These are phyloP conservation scores for Tribolium castaneum DNA, from an alignment of 1,140 invertebrate genomes.

Conservation along the genomic window DNA sequence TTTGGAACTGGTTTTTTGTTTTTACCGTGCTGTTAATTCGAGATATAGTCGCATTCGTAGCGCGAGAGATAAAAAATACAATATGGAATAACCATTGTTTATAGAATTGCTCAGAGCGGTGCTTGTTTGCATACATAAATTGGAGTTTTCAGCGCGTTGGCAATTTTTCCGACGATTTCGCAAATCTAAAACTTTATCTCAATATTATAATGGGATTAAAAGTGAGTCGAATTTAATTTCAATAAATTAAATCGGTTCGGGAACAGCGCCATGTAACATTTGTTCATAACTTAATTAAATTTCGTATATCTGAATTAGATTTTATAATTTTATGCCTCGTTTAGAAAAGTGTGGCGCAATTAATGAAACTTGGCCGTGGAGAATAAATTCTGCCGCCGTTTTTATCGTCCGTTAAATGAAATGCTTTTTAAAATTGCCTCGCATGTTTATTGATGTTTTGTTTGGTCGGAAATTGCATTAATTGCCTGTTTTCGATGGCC, in stretches of 20 bases:
- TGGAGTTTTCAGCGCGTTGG: constrained; percentile 4
- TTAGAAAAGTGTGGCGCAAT: constrained; percentile 6
- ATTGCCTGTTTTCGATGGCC: constrained; percentile 3
- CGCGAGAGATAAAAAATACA: not conserved
- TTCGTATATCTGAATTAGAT: constrained; percentile 17
- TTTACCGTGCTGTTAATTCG: no score
- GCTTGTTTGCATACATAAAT: constrained; percentile 31
- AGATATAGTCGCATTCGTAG: no score
- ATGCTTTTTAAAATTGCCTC: not conserved
- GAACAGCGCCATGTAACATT: constrained; percentile 19
- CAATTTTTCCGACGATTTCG: not conserved
- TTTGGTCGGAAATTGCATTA: constrained; percentile 20
- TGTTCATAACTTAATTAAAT: constrained; percentile 33
- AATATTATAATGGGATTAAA: constrained; percentile 16
- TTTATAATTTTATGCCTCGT: constrained; percentile 28
- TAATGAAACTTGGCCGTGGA: constrained; percentile 15
- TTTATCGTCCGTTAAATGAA: constrained; percentile 29
- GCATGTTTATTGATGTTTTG: not conserved
- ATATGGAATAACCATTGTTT: not conserved
- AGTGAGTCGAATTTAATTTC: constrained; percentile 30
- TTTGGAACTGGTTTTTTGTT: not conserved
- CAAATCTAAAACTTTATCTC: not conserved
- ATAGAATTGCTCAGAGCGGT: constrained; percentile 17
- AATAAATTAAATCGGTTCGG: constrained; percentile 8
- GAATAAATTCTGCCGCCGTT: constrained; percentile 2